Evolutionary conservation across 2,797 vertebrate genomes (phyloP), one percentile per base, ranked within the genome.

Genomic region (Catamblyrhynchus diadema): DNA sequence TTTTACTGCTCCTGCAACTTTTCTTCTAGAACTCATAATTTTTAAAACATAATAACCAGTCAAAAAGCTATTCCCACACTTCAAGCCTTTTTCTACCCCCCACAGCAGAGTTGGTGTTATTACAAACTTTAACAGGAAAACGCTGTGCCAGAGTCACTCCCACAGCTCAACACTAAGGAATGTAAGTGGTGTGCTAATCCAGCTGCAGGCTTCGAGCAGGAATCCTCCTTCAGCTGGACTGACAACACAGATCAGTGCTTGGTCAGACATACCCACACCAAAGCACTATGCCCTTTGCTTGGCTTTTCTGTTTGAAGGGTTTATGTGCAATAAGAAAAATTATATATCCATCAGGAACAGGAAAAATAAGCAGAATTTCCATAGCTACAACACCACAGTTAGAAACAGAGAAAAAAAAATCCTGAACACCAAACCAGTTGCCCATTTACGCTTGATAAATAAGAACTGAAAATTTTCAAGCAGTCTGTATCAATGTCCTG

Each of bases 81-180:
- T 64, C 18, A 47, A 41, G 30, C 14, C 2, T 77, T 59, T 53
- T 42, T 28, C 42, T 53, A 30, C 20, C 22, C 22, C 8, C 20
- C 30, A 32, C n/a, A 42, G 67, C 2, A 3, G 15, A 3, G 32
- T 5, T 62, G 37, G 19, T 28, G 56, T 14, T 69, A 42, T 42
- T 74, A n/a, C 37, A 67, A 72, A 60, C 21, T 32, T 28, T 14
- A 54, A 17, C 14, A 37, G 61, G 45, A 90, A 83, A 83, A 70
- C 6, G 17, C 53, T 54, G 41, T 39, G 70, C 37, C 39, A 53
- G 73, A 66, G 45, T 56, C 66, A 20, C 35, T 91, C 69, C 70
- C 51, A 50, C 50, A 90, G 59, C 77, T 96, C 91, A 82, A 8
- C 70, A 41, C 62, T 28, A 39, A 92, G 72, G 85, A 96, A 96